phyloP scores from a whole-genome alignment of 2,888 invertebrate species.

The Heliconius aoede region DNA sequence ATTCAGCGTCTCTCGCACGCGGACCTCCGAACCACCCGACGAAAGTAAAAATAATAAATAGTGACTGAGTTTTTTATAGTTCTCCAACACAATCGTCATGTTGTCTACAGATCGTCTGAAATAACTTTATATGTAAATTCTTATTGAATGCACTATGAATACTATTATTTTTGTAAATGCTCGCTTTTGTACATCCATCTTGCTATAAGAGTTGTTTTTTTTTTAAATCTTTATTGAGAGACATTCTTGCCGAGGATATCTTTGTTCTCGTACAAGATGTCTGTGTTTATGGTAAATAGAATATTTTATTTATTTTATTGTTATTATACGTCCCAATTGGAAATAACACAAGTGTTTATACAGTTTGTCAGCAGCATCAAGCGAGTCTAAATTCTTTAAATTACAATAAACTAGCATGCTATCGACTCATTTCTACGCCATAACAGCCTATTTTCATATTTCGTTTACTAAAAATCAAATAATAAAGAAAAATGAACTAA shows the following conservation, averaged over 20 bases:
- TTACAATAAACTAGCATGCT: not conserved
- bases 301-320: not conserved
- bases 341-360: not conserved
- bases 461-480: too few species aligned
- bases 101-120: slow-evolving; percentile 4
- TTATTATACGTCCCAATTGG: not conserved
- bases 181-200: slow-evolving; percentile 7
- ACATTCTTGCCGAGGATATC: not conserved
- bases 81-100: slow-evolving; percentile 25
- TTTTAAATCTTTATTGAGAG: not conserved
- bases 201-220: not conserved
- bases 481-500: too few species aligned
- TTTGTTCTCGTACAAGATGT: not conserved
- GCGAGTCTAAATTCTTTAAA: not conserved
- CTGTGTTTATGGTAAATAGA: not conserved
- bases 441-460: too few species aligned
- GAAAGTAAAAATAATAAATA: slow-evolving; percentile 15
- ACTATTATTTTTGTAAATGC: slow-evolving; percentile 10
- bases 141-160: slow-evolving; percentile 21
- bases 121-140: slow-evolving; percentile 17
- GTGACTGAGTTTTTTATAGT: slow-evolving; percentile 28
- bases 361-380: not conserved
- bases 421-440: not conserved
- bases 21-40: not conserved
- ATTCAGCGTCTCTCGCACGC: not conserved